These are phyloP conservation scores for Diachasma alloeum DNA, from an alignment of 1,140 invertebrate species.

Conservation along the genomic window DNA sequence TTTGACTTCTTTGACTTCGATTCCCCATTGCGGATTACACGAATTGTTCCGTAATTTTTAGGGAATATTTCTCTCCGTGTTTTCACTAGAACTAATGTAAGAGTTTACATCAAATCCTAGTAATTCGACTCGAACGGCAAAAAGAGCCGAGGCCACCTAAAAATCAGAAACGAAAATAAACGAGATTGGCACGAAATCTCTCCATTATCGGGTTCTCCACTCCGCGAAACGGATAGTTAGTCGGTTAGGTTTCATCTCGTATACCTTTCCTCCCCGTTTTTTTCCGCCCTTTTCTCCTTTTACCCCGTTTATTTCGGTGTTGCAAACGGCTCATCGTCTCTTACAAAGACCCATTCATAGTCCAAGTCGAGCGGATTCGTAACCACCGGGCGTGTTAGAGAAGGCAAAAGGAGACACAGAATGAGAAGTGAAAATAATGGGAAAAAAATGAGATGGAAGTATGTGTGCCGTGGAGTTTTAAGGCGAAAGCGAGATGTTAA, in stretches of 20 bases:
- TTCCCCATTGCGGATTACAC: too few species aligned
- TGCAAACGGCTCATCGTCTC: slow-evolving; percentile 30
- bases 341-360: slow-evolving; percentile 47
- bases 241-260: slow-evolving; percentile 36
- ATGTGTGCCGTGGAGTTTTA: slow-evolving; percentile 36
- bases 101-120: too few species aligned
- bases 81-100: too few species aligned
- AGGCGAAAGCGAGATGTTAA: slow-evolving; percentile 42
- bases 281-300: slow-evolving; percentile 21
- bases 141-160: too few species aligned
- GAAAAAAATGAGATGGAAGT: slow-evolving; percentile 17
- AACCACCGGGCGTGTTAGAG: slow-evolving; percentile 10
- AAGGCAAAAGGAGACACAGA: slow-evolving; percentile 15
- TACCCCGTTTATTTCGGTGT: slow-evolving; percentile 42
- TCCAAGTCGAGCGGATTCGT: slow-evolving; percentile 34
- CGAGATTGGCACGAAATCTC: slow-evolving; percentile 24
- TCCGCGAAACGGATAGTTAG: slow-evolving; percentile 19
- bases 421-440: not conserved
- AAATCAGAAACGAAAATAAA: too few species aligned
- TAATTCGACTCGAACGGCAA: too few species aligned
- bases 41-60: too few species aligned
- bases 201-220: slow-evolving; percentile 35
- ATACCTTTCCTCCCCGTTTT: not conserved
- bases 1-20: too few species aligned
- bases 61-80: too few species aligned